phyloP scores from a whole-genome alignment of 1,140 invertebrate species.

The Apocrypta bakeri region DNA sequence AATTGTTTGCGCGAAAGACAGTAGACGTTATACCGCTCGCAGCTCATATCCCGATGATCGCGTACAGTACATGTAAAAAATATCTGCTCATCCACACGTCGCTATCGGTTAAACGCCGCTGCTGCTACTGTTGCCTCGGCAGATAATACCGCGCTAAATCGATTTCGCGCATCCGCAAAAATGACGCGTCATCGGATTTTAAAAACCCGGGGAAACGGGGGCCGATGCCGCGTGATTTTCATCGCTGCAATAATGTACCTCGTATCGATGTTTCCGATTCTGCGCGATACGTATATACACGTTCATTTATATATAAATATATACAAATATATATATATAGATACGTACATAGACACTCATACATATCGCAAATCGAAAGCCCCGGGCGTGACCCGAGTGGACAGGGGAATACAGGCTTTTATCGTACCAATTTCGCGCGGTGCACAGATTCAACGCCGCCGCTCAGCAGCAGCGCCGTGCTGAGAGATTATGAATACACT shows the following conservation, averaged over 20 bases:
- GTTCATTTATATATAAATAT: not conserved
- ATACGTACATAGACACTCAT: too few relatives aligned
- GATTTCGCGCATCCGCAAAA: constrained; percentile 56
- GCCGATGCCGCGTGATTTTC: constrained; percentile 58
- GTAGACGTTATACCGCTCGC: not conserved
- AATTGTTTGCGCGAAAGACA: not conserved
- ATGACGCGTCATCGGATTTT: constrained; percentile 66
- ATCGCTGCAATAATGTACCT: constrained; percentile 61
- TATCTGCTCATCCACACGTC: constrained; percentile 41
- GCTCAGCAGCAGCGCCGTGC: not conserved
- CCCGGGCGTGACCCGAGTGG: constrained; percentile 5
- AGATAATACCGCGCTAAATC: constrained; percentile 49
- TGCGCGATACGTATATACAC: constrained; percentile 6
- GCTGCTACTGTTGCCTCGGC: constrained; percentile 31
- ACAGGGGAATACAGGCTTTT: constrained; percentile 22
- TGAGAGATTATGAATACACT: constrained; percentile 47
- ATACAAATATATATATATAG: too few relatives aligned
- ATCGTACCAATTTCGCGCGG: constrained; percentile 46
- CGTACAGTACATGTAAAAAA: constrained; percentile 41
- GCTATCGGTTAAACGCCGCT: constrained; percentile 37
- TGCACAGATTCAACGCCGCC: not conserved
- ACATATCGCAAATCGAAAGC: not conserved
- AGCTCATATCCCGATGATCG: not conserved
- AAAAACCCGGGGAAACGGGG: constrained; percentile 55
- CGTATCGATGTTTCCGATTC: constrained; percentile 57